A percentile compares a stretch with the other conserved stretches of the same genome.
These are phyloP conservation scores for Halcyon badia DNA, from an alignment of 2,797 vertebrate genomes.

Conservation along the genomic window DNA sequence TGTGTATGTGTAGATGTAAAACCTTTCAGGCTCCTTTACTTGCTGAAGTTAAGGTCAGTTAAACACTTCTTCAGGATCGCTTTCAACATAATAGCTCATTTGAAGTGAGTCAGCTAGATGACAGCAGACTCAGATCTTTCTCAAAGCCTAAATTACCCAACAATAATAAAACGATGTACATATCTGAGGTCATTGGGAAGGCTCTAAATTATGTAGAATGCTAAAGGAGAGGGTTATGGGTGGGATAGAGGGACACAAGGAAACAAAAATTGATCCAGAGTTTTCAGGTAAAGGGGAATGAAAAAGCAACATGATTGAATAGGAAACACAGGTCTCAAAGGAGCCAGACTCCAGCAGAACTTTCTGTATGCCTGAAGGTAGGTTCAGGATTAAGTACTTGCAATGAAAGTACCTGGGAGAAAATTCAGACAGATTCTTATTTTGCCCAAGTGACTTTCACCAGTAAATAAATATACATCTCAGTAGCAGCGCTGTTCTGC, in stretches of 20 bases:
- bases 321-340: not conserved
- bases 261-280: not conserved
- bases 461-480: not conserved
- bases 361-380: not conserved
- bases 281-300: not conserved
- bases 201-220: not conserved
- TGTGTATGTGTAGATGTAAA: not conserved
- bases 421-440: slow-evolving; percentile 36
- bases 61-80: not conserved
- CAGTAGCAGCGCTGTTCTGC: not conserved
- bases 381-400: not conserved
- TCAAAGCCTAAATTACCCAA: not conserved
- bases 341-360: not conserved
- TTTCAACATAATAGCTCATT: not conserved
- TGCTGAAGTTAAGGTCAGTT: not conserved
- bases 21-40: not conserved
- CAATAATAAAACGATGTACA: not conserved
- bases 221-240: not conserved
- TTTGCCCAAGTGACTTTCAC: not conserved
- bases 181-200: not conserved
- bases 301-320: not conserved
- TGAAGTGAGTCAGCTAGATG: not conserved
- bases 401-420: not conserved
- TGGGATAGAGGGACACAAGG: not conserved
- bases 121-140: not conserved